Evolutionary conservation across 2,888 invertebrate species (phyloP).

Genomic region (Hemicrepidius hirtus): DNA sequence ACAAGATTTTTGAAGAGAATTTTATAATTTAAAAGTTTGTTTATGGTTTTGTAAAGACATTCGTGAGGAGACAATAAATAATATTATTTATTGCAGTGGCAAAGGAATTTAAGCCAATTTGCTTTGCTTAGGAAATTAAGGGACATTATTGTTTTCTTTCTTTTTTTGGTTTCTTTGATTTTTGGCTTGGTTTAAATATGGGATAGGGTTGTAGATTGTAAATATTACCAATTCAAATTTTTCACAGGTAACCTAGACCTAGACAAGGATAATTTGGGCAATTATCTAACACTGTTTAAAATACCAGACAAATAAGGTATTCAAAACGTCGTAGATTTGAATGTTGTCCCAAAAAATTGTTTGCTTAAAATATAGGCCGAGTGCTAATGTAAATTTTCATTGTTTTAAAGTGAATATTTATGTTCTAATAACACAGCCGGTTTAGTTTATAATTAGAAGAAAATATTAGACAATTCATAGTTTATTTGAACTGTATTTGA

Average conservation of each 20-base stretch:
- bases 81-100: not conserved
- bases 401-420: conserved; percentile 44
- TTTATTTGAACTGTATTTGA: conserved; percentile 28
- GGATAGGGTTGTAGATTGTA: too few relatives aligned
- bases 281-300: conserved; percentile 38
- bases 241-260: conserved; percentile 29
- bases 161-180: too few relatives aligned
- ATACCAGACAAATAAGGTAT: conserved; percentile 47
- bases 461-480: conserved; percentile 41
- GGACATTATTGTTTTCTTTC: too few relatives aligned
- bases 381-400: conserved; percentile 49
- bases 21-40: too few relatives aligned
- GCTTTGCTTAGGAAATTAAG: too few relatives aligned
- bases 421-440: conserved; percentile 40
- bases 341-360: conserved; percentile 17
- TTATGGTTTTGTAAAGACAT: not conserved
- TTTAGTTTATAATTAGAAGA: conserved; percentile 47
- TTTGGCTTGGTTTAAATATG: not conserved
- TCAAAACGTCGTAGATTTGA: conserved; percentile 21
- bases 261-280: conserved; percentile 23
- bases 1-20: not conserved
- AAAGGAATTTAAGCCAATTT: not conserved
- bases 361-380: conserved; percentile 49
- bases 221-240: conserved; percentile 2
- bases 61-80: not conserved